Percentiles rank a stretch among this genome's conserved stretches.
These are phyloP conservation scores for Dicyrtomina minuta DNA, from an alignment of 2,888 invertebrate species.

Conservation along the genomic window DNA sequence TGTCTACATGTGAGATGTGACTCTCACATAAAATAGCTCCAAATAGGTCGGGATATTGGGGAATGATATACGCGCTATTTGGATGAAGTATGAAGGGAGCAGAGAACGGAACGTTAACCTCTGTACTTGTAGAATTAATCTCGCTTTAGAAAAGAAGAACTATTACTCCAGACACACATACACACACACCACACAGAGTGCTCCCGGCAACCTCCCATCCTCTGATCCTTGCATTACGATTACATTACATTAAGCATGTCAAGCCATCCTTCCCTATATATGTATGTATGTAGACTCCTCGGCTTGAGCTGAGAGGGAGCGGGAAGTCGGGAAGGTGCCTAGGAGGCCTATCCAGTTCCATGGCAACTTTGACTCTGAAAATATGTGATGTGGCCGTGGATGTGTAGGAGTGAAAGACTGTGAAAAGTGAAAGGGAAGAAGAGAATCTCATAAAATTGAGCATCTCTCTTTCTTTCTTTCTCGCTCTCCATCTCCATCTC, in stretches of 20 bases:
- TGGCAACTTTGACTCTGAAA: too few species aligned
- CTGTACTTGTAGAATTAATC: conserved; percentile 12
- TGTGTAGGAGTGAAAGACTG: background rate
- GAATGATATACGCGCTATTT: background rate
- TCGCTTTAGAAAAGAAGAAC: background rate
- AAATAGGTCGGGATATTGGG: background rate
- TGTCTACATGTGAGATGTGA: too few species aligned
- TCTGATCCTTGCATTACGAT: too few species aligned
- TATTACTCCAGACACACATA: too few species aligned
- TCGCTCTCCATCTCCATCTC: background rate
- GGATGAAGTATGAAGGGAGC: background rate
- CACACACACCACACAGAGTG: too few species aligned
- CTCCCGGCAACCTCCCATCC: too few species aligned
- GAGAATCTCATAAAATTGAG: conserved; percentile 22
- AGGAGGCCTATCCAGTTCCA: too few species aligned
- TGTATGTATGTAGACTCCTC: background rate
- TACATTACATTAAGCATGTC: too few species aligned
- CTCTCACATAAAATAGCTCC: too few species aligned
- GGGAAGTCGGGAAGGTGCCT: background rate
- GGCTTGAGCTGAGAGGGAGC: too few species aligned
- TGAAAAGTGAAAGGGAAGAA: background rate
- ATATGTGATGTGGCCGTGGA: background rate
- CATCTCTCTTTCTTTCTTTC: conserved; percentile 1
- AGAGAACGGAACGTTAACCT: background rate
- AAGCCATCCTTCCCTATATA: background rate